Percentiles rank a stretch among this genome's conserved stretches.
These are phyloP conservation scores for Trachelus troglodyta DNA, from an alignment of 2,888 invertebrate genomes.

Conservation along the genomic window DNA sequence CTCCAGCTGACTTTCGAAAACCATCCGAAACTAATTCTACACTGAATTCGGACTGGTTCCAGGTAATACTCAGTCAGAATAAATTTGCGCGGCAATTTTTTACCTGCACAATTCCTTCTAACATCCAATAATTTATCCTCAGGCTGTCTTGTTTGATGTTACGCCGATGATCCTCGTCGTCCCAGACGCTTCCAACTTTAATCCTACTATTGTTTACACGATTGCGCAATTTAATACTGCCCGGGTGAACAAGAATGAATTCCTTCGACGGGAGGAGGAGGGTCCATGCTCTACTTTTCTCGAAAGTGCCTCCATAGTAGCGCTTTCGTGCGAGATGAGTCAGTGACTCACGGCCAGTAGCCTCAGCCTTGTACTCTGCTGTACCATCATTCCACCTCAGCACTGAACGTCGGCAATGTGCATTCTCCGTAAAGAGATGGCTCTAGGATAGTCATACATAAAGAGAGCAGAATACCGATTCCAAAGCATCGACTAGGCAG, in stretches of 20 bases:
- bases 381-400: not conserved
- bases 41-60: not conserved
- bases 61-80: not conserved
- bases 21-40: not conserved
- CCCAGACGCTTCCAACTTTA: not conserved
- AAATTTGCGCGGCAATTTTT: not conserved
- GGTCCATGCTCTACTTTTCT: constrained; percentile 48
- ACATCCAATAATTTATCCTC: not conserved
- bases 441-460: not conserved
- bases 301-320: constrained; percentile 21
- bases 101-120: not conserved
- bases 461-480: not conserved
- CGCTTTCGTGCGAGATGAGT: constrained; percentile 45
- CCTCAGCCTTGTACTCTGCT: constrained; percentile 22
- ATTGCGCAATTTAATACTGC: constrained; percentile 34
- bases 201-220: constrained; percentile 26
- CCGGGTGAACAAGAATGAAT: constrained; percentile 6
- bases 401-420: not conserved
- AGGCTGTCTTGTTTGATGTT: not conserved
- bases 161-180: not conserved
- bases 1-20: not conserved
- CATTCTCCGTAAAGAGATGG: not conserved
- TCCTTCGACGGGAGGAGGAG: constrained; percentile 11
- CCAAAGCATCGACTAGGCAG: not conserved
- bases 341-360: constrained; percentile 45